These are phyloP conservation scores for Microctonus aethiopoides DNA, from an alignment of 2,888 invertebrate species.

Conservation along the genomic window DNA sequence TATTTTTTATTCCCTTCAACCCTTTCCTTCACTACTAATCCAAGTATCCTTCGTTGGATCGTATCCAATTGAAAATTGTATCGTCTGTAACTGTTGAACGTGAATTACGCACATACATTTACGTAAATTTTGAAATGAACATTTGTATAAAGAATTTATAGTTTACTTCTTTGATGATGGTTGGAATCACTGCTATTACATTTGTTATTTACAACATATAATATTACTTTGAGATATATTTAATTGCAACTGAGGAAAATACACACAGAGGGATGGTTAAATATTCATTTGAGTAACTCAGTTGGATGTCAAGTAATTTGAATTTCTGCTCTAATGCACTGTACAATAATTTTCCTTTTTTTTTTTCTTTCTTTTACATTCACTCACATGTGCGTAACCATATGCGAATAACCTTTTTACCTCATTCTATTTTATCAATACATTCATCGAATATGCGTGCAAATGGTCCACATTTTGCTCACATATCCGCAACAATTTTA, in stretches of 20 bases:
- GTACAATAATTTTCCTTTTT: neutral
- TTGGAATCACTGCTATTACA: neutral
- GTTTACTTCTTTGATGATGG: neutral
- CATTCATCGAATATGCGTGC: slow-evolving; percentile 12
- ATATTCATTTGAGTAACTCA: neutral
- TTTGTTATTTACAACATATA: neutral
- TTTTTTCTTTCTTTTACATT: neutral
- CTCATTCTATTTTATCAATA: neutral
- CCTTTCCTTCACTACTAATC: slow-evolving; percentile 33
- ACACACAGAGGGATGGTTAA: slow-evolving; percentile 7
- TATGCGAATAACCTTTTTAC: neutral
- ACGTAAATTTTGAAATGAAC: neutral
- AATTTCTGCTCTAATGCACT: slow-evolving; percentile 5
- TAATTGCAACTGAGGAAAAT: slow-evolving; percentile 12
- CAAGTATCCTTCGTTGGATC: slow-evolving; percentile 54
- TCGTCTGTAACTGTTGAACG: slow-evolving; percentile 61
- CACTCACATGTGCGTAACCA: slow-evolving; percentile 3
- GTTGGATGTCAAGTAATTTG: slow-evolving; percentile 4
- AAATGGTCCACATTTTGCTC: slow-evolving; percentile 14
- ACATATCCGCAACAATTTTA: slow-evolving; percentile 3
- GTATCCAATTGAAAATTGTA: slow-evolving; percentile 62
- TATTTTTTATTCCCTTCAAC: neutral
- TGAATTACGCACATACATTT: slow-evolving; percentile 51
- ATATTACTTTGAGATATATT: slow-evolving; percentile 16
- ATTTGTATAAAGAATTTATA: neutral